Conservation (phyloP, 2,113 vertebrate genomes). For the Phycodurus eques region DNA sequence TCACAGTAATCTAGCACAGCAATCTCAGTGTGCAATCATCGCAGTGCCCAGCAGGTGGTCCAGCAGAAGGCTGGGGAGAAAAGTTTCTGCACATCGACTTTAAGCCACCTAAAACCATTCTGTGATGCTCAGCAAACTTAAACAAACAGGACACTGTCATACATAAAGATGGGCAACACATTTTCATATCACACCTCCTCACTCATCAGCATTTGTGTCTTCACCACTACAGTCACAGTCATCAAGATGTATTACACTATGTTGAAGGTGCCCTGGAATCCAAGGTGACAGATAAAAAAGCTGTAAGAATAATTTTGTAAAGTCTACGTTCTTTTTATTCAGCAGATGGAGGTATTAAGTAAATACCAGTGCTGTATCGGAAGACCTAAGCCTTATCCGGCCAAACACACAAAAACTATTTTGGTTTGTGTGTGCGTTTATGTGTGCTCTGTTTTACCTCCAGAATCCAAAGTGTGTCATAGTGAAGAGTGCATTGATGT, state of each 20-base stretch:
- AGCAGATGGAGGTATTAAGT: conserved; percentile 38
- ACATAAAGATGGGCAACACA: conserved; percentile 16
- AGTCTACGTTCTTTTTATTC: conserved; percentile 29
- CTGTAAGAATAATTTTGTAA: conserved; percentile 39
- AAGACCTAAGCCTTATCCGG: conserved; percentile 53
- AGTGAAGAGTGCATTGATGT: neutral
- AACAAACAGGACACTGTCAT: conserved; percentile 2
- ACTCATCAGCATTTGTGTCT: conserved; percentile 2
- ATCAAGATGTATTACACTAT: neutral
- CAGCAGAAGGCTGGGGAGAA: conserved; percentile 53
- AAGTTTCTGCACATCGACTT: conserved; percentile 53
- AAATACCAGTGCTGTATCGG: conserved; percentile 52
- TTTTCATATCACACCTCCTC: conserved; percentile 30
- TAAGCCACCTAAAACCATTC: conserved; percentile 17
- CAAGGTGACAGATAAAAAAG: conserved; percentile 41
- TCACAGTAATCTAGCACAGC: conserved; percentile 69
- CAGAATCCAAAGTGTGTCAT: conserved; percentile 11
- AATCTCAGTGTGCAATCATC: conserved; percentile 67
- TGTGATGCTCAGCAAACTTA: conserved; percentile 5
- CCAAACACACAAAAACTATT: conserved; percentile 32
- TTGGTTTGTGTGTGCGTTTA: neutral
- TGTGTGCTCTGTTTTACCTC: conserved; percentile 43
- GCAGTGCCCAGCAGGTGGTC: conserved; percentile 64
- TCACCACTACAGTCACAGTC: conserved; percentile 12
- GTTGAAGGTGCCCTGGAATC: conserved; percentile 21